Evolutionary conservation across 2,888 invertebrate species (phyloP).

Genomic region (Hyalella azteca): DNA sequence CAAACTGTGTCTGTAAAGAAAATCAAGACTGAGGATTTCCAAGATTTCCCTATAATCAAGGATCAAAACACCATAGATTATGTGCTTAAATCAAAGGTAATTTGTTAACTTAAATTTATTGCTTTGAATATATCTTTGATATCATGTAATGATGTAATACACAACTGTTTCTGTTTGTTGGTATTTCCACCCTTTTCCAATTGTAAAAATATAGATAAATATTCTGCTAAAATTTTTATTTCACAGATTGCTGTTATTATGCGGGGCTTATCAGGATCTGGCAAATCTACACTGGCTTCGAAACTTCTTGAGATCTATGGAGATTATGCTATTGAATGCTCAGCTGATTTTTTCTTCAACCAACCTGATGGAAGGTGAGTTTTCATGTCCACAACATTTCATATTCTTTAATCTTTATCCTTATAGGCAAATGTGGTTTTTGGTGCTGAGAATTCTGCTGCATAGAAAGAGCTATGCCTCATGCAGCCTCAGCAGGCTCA

Average conservation of each 20-base stretch:
- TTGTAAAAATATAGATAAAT: not conserved
- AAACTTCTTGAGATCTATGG: conserved; percentile 29
- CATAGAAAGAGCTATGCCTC: too few species aligned
- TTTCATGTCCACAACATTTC: not conserved
- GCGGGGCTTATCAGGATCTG: conserved; percentile 45
- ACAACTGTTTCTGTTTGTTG: not conserved
- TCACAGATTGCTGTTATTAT: conserved; percentile 40
- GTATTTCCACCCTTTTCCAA: not conserved
- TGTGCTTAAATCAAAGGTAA: not conserved
- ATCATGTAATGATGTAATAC: not conserved
- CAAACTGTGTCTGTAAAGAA: not conserved
- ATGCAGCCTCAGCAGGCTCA: not conserved
- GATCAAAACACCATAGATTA: not conserved
- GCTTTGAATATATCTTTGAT: not conserved
- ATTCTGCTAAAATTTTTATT: not conserved
- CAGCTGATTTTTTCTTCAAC: conserved; percentile 62
- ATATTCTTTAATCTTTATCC: not conserved
- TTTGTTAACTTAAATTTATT: not conserved
- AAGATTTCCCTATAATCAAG: not conserved
- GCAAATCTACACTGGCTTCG: conserved; percentile 38
- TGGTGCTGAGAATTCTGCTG: too few species aligned
- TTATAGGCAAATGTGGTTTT: too few species aligned
- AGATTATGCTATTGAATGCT: conserved; percentile 60
- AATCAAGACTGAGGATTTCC: not conserved
- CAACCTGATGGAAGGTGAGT: conserved; percentile 41